Percentiles rank a stretch among this genome's conserved stretches.
These are phyloP conservation scores for Otocyon megalotis DNA, from an alignment of 2,113 vertebrate genomes.

Conservation along the genomic window DNA sequence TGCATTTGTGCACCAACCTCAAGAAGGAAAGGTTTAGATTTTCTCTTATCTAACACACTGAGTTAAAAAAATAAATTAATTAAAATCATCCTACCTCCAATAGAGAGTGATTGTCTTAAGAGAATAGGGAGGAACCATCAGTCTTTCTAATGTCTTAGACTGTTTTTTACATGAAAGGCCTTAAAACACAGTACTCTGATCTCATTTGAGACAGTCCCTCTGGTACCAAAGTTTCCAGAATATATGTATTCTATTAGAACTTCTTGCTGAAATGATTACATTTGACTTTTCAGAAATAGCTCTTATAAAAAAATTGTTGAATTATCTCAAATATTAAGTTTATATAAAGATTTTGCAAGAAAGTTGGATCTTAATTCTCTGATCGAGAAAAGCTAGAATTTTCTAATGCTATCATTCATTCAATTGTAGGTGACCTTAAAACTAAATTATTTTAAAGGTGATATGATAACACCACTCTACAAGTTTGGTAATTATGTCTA, in stretches of 20 bases:
- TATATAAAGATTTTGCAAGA: neutral
- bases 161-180: neutral
- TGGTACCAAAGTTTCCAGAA: slow-evolving; percentile 50
- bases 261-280: neutral
- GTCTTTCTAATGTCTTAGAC: neutral
- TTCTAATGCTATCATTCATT: neutral
- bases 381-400: neutral
- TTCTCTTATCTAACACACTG: neutral
- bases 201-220: neutral
- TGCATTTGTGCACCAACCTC: neutral
- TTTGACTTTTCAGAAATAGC: neutral
- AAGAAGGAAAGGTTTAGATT: neutral
- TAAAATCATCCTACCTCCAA: neutral
- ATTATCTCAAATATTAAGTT: neutral
- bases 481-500: neutral
- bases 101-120: neutral
- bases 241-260: neutral
- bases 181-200: neutral
- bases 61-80: neutral
- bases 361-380: neutral
- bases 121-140: neutral
- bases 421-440: neutral
- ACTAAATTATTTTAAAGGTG: neutral
- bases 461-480: neutral
- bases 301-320: neutral